These are phyloP conservation scores for Ptychadena robeensis DNA, from an alignment of 2,797 vertebrate species.

Conservation along the genomic window DNA sequence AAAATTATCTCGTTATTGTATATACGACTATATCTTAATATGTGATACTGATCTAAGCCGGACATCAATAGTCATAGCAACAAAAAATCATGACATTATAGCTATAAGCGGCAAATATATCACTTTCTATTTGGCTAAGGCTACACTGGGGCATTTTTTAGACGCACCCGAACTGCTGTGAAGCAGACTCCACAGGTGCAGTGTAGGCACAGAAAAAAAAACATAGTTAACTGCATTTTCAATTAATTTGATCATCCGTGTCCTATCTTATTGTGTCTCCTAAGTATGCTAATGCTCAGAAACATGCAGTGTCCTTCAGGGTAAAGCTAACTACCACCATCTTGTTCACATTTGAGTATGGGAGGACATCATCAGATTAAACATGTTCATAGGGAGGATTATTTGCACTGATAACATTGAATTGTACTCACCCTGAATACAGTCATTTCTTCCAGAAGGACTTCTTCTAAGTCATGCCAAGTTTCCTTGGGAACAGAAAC, in stretches of 20 bases:
- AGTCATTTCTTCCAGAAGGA: slow-evolving; percentile 96
- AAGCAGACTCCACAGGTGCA: no score
- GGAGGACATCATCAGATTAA: neutral
- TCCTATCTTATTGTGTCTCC: no score
- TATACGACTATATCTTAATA: neutral
- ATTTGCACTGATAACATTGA: neutral
- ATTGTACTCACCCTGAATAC: slow-evolving; percentile 87
- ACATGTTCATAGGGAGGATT: neutral
- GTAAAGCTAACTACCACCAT: neutral
- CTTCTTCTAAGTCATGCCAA: slow-evolving; percentile 98
- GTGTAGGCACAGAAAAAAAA: no score
- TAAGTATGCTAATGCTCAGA: neutral
- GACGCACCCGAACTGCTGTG: no score
- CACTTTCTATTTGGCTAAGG: no score
- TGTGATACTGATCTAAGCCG: no score
- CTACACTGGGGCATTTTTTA: no score
- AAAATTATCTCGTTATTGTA: neutral
- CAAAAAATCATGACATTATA: neutral
- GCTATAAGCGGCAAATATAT: neutral
- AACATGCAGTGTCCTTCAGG: neutral
- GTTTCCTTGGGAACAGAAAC: slow-evolving; percentile 96
- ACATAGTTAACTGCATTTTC: no score
- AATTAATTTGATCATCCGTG: no score
- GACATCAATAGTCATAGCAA: neutral
- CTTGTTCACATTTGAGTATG: neutral